Evolutionary conservation across 2,113 vertebrate species (phyloP), one percentile per base, ranked within the genome.

Genomic region (Galemys pyrenaicus): DNA sequence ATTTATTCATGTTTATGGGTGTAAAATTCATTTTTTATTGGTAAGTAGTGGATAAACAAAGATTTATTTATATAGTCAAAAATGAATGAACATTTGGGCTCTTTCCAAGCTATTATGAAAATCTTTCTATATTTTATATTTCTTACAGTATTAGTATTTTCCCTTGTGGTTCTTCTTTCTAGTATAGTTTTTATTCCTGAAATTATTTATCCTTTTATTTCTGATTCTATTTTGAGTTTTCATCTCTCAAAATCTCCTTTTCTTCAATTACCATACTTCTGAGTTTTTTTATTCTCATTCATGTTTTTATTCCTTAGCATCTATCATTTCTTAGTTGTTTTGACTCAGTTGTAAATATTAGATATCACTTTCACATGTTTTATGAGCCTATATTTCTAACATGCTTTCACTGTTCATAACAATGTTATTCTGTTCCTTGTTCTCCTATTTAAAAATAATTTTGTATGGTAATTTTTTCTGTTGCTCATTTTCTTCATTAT

Each of bases 301-400:
- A 41, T 74, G 10, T 20, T 92, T 95, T 65, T 89, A 71, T 60
- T 87, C 86, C 32, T 87, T 24, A 58, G 41, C 24, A 79, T 70
- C 51, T 87, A 78, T 46, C 5, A 86, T 92, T 96, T 85, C 80
- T 58, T 78, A 32, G 28, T 78, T 41, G 17, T 87, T 62, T 89
- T 67, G 74, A 39, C 30, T 74, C 16, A 58, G 5, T 17, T 86
- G 9, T 35, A 89, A 78, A 85, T 51, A 91, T 32, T 80, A 35
- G 54, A 41, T 35, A 64, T 85, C 15, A 89, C 78, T 85, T 95
- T 91, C 24, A 75, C 46, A 64, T 44, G 6, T 58, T 82, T 81
- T 73, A 15, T 92, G 30, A 49, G 8, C 9, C 35, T 49, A 82
- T 88, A 10, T 84, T 75, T 71, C 65, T 95, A 49, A 30, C 6